A percentile compares a stretch with the other conserved stretches of the same genome.
These are phyloP conservation scores for Oreortyx pictus DNA, from an alignment of 2,797 vertebrate genomes.

Conservation along the genomic window DNA sequence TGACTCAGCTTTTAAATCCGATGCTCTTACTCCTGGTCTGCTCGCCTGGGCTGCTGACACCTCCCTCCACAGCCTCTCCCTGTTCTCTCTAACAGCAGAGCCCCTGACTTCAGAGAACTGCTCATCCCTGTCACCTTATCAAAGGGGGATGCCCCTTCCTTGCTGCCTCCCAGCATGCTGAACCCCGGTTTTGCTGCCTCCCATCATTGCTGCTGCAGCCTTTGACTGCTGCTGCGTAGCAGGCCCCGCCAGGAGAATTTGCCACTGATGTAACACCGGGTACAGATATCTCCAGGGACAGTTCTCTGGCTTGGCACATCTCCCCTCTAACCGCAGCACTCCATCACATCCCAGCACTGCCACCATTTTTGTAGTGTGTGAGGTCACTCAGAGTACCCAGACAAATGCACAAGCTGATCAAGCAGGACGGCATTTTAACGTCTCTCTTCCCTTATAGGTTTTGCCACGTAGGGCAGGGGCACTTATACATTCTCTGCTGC, in stretches of 20 bases:
- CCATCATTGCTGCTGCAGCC: neutral
- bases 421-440: neutral
- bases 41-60: neutral
- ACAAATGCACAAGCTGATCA: neutral
- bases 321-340: neutral
- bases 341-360: neutral
- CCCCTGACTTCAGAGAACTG: neutral
- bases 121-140: neutral
- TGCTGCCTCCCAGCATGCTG: neutral
- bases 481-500: neutral
- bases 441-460: neutral
- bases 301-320: neutral
- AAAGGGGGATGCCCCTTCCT: neutral
- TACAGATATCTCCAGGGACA: neutral
- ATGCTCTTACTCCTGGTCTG: neutral
- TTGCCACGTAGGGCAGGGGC: neutral
- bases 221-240: neutral
- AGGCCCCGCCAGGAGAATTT: neutral
- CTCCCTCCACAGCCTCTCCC: neutral
- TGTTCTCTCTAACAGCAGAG: neutral
- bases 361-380: neutral
- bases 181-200: neutral
- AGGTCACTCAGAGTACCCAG: neutral
- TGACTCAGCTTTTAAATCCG: slow-evolving; percentile 48
- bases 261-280: neutral